Evolutionary conservation across 1,140 invertebrate species (phyloP).

Genomic region (Anagrus nilaparvatae): DNA sequence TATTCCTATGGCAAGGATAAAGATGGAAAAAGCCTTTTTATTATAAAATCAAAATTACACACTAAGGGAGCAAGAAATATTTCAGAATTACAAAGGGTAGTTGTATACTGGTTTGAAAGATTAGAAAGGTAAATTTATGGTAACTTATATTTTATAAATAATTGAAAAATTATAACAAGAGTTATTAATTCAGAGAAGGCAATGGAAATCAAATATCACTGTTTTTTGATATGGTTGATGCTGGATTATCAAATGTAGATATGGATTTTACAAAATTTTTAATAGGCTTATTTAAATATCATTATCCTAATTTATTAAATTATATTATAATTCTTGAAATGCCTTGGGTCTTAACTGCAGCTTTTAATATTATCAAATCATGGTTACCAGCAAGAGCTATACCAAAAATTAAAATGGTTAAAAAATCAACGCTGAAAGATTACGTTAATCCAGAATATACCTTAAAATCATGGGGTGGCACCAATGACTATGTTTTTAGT

Average conservation of each 20-base stretch:
- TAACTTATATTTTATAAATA: slow-evolving; percentile 6
- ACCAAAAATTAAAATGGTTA: slow-evolving; percentile 81
- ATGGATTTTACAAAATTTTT: slow-evolving; percentile 78
- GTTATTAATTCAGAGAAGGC: slow-evolving; percentile 45
- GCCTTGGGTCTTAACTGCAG: slow-evolving; percentile 88
- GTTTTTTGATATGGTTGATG: slow-evolving; percentile 82
- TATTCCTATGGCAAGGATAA: slow-evolving; percentile 69
- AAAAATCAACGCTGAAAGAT: slow-evolving; percentile 64
- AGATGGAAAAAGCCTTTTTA: slow-evolving; percentile 65
- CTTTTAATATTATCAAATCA: slow-evolving; percentile 85
- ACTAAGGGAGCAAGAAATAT: slow-evolving; percentile 64
- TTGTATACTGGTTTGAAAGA: slow-evolving; percentile 84
- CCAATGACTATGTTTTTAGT: slow-evolving; percentile 61
- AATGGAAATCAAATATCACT: slow-evolving; percentile 71
- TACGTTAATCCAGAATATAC: slow-evolving; percentile 67
- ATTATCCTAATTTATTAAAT: slow-evolving; percentile 84
- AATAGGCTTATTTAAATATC: slow-evolving; percentile 76
- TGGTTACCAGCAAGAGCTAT: slow-evolving; percentile 81
- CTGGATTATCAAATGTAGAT: slow-evolving; percentile 79
- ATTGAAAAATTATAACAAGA: background rate
- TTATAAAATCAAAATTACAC: slow-evolving; percentile 69
- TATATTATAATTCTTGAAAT: slow-evolving; percentile 90
- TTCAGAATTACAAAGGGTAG: slow-evolving; percentile 64
- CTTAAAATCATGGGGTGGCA: slow-evolving; percentile 74
- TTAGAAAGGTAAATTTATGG: slow-evolving; percentile 52